These are phyloP conservation scores for Rhysida immarginata DNA, from an alignment of 1,140 invertebrate genomes.

Conservation along the genomic window DNA sequence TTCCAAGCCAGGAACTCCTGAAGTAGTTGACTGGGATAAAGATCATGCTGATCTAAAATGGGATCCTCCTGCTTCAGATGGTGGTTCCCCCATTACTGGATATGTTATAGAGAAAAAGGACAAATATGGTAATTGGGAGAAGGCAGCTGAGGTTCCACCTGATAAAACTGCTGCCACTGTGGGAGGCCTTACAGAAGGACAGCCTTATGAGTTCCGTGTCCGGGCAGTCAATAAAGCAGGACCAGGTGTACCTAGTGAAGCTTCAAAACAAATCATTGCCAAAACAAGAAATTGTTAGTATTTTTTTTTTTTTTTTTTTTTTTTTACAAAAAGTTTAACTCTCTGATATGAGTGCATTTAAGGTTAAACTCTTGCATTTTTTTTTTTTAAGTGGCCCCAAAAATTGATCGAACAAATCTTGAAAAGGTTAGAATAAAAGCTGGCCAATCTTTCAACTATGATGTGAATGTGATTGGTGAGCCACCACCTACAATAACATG, in stretches of 20 bases:
- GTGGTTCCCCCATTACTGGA: slow-evolving; percentile 68
- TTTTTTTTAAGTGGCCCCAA: slow-evolving; percentile 45
- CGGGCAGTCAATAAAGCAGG: slow-evolving; percentile 82
- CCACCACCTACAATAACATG: slow-evolving; percentile 80
- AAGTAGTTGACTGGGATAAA: slow-evolving; percentile 90
- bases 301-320: slow-evolving; percentile 14
- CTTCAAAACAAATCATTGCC: slow-evolving; percentile 71
- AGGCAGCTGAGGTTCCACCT: slow-evolving; percentile 65
- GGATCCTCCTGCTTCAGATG: slow-evolving; percentile 62
- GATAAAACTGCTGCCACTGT: slow-evolving; percentile 67
- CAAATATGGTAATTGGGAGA: slow-evolving; percentile 88
- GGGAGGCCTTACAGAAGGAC: slow-evolving; percentile 74
- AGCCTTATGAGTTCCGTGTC: slow-evolving; percentile 80
- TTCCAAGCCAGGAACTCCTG: slow-evolving; percentile 74
- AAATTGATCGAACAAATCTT: slow-evolving; percentile 76
- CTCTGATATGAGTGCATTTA: too few relatives aligned
- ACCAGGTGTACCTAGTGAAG: slow-evolving; percentile 75
- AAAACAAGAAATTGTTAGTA: slow-evolving; percentile 56
- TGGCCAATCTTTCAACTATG: slow-evolving; percentile 65
- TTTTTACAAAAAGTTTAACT: too few relatives aligned
- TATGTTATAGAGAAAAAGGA: slow-evolving; percentile 87
- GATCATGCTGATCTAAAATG: slow-evolving; percentile 82
- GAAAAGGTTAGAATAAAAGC: slow-evolving; percentile 70
- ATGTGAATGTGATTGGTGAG: slow-evolving; percentile 72
- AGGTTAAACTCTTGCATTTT: neutral